These are phyloP conservation scores for Chiroxiphia lanceolata DNA, from an alignment of 2,797 vertebrate species.

Conservation along the genomic window DNA sequence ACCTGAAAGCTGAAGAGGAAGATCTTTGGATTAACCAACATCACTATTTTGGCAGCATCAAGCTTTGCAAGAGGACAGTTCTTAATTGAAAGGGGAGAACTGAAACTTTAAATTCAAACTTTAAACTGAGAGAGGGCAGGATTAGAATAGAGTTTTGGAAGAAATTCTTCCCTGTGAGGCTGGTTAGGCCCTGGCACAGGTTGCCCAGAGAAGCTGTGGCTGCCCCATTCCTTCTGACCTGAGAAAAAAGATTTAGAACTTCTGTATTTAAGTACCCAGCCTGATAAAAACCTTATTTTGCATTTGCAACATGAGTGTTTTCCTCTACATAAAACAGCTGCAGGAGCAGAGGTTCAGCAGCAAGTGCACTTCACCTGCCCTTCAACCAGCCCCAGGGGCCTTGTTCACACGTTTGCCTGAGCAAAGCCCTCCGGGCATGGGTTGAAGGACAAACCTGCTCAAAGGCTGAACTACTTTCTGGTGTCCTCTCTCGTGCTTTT, in stretches of 20 bases:
- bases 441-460: not conserved
- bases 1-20: not conserved
- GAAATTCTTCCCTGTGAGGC: not conserved
- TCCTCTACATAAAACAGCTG: accelerated
- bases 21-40: not conserved
- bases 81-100: accelerated
- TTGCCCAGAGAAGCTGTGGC: not conserved
- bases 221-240: not conserved
- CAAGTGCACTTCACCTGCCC: not conserved
- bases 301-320: not conserved
- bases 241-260: not conserved
- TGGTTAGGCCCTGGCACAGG: not conserved
- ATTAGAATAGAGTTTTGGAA: not conserved
- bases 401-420: not conserved
- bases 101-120: not conserved
- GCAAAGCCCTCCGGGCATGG: not conserved
- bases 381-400: not conserved
- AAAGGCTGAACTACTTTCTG: not conserved
- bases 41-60: accelerated
- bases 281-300: not conserved
- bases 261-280: not conserved
- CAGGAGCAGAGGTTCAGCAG: not conserved
- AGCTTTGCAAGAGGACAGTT: not conserved
- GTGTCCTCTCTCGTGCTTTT: not conserved
- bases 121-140: not conserved